Conservation (phyloP, 1,140 invertebrate genomes). For the Drosophila mojavensis region DNA sequence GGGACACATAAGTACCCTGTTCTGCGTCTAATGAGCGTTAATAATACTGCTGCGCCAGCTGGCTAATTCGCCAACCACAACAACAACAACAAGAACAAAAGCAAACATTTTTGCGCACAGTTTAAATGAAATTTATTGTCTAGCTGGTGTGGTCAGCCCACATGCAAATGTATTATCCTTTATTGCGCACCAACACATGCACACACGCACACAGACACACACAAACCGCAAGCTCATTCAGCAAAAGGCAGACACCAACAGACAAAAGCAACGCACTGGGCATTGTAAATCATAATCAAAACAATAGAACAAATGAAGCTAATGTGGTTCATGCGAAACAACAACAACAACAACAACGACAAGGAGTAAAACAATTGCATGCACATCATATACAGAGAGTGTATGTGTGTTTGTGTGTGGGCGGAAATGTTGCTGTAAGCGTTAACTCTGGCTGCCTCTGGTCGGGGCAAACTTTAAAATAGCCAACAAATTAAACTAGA, state of each 20-base stretch:
- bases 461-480: slow-evolving; percentile 44
- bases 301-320: slow-evolving; percentile 83
- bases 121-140: slow-evolving; percentile 75
- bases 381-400: background rate
- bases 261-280: slow-evolving; percentile 75
- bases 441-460: slow-evolving; percentile 20
- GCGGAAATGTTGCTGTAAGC: background rate
- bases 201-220: slow-evolving; percentile 23
- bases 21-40: slow-evolving; percentile 55
- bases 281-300: slow-evolving; percentile 83
- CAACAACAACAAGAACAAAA: slow-evolving; percentile 46
- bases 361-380: slow-evolving; percentile 30
- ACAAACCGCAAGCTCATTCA: slow-evolving; percentile 61
- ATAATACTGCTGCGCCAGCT: slow-evolving; percentile 38
- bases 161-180: slow-evolving; percentile 68
- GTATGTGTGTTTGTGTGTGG: no score
- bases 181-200: slow-evolving; percentile 48
- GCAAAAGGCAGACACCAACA: slow-evolving; percentile 45
- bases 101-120: slow-evolving; percentile 51
- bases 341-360: slow-evolving; percentile 35
- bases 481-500: slow-evolving; percentile 42
- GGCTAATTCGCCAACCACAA: slow-evolving; percentile 17
- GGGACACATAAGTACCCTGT: slow-evolving; percentile 5
- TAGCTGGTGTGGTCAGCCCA: slow-evolving; percentile 42
- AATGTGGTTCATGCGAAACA: slow-evolving; percentile 69